Evolutionary conservation across 1,140 invertebrate genomes (phyloP).

Genomic region (Drosophila biarmipes): DNA sequence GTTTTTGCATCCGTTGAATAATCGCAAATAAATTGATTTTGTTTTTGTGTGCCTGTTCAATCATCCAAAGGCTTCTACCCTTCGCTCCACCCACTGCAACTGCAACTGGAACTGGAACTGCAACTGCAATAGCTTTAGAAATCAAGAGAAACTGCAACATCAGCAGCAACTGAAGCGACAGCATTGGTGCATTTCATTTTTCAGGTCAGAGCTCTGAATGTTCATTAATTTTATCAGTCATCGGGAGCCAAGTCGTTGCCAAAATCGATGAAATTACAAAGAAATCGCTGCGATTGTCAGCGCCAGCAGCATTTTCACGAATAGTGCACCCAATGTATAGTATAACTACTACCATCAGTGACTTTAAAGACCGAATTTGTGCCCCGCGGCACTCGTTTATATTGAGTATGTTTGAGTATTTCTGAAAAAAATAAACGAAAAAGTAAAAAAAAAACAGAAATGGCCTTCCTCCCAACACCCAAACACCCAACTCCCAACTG

Average conservation of each 20-base stretch:
- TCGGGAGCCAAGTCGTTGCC: constrained; percentile 27
- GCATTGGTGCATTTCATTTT: constrained; percentile 44
- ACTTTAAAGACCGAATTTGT: constrained; percentile 5
- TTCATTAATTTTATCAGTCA: constrained; percentile 70
- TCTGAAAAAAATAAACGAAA: constrained; percentile 36
- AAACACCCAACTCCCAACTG: background rate
- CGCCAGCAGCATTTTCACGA: constrained; percentile 6
- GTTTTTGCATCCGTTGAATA: constrained; percentile 34
- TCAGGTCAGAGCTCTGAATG: constrained; percentile 64
- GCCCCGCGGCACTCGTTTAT: constrained; percentile 23
- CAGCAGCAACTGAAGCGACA: constrained; percentile 10
- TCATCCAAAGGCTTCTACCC: background rate
- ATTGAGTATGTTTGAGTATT: constrained; percentile 37
- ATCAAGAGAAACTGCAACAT: constrained; percentile 35
- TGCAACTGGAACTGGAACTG: no score
- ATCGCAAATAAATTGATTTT: constrained; percentile 62
- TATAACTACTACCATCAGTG: background rate
- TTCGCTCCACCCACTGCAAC: background rate
- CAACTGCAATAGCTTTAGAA: constrained; percentile 5
- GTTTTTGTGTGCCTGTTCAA: constrained; percentile 25
- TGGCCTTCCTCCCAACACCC: constrained; percentile 51
- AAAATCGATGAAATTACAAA: constrained; percentile 57
- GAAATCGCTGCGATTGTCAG: constrained; percentile 62
- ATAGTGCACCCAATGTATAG: background rate
- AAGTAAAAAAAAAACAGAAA: constrained; percentile 67